phyloP scores from a whole-genome alignment of 1,140 invertebrate genomes.

The Papilio aristodemus region DNA sequence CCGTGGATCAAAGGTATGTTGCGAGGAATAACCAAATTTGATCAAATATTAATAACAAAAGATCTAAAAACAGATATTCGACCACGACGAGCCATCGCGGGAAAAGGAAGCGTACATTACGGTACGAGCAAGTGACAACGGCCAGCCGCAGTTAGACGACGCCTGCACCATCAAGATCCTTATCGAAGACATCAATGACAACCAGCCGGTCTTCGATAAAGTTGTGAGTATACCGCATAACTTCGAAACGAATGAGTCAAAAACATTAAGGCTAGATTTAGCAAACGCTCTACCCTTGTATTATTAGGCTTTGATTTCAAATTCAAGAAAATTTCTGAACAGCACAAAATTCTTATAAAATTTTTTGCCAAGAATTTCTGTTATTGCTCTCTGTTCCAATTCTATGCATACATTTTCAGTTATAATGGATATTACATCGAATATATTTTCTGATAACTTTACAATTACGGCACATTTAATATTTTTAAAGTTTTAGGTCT shows the following conservation, averaged over 20 bases:
- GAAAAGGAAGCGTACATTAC: slow-evolving; percentile 90
- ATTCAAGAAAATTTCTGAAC: neutral
- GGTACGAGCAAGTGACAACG: slow-evolving; percentile 91
- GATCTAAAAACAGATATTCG: slow-evolving; percentile 82
- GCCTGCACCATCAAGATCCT: slow-evolving; percentile 93
- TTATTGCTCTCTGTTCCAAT: neutral
- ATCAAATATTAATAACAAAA: neutral
- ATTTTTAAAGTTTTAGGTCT: slow-evolving; percentile 33
- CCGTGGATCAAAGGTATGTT: slow-evolving; percentile 25
- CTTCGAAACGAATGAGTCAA: neutral
- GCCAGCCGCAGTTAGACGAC: slow-evolving; percentile 89
- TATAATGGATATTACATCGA: neutral
- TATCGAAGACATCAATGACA: slow-evolving; percentile 94
- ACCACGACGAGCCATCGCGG: slow-evolving; percentile 91
- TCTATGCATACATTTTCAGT: neutral
- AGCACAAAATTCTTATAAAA: neutral
- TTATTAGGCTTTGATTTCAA: neutral
- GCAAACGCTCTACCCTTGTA: slow-evolving; percentile 3
- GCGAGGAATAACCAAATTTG: neutral
- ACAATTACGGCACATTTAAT: neutral
- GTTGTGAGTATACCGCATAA: slow-evolving; percentile 69
- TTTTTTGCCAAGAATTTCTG: neutral
- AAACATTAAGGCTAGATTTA: slow-evolving; percentile 25
- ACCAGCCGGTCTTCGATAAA: slow-evolving; percentile 92
- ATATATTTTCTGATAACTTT: neutral